Percentiles rank a stretch among this genome's conserved stretches.
These are phyloP conservation scores for Delichon dasypus DNA, from an alignment of 2,797 vertebrate genomes.

Conservation along the genomic window DNA sequence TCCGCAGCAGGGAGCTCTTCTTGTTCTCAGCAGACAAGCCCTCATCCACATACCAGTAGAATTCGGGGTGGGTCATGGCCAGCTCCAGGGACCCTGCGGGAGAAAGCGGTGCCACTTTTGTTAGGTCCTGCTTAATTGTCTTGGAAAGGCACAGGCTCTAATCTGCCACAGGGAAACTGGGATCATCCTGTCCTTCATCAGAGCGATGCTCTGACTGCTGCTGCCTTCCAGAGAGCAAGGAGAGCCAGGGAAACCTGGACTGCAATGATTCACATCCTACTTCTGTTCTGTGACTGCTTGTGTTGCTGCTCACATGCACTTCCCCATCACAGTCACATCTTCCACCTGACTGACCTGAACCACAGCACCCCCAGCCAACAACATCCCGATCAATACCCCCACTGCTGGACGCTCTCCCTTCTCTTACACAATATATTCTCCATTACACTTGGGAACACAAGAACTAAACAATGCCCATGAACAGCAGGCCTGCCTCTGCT, in stretches of 20 bases:
- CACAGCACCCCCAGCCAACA: not conserved
- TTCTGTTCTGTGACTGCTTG: not conserved
- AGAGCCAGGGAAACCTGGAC: not conserved
- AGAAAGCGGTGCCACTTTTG: not conserved
- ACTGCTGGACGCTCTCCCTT: not conserved
- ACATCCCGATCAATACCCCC: not conserved
- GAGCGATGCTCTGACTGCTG: not conserved
- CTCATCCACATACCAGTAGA: constrained; percentile 99
- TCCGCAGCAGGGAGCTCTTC: constrained; percentile 91
- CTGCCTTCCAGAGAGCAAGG: not conserved
- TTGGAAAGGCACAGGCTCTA: not conserved
- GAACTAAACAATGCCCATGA: not conserved
- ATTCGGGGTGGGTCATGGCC: constrained; percentile 97
- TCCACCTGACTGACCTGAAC: not conserved
- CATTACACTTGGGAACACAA: not conserved
- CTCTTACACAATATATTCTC: not conserved
- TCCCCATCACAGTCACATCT: not conserved
- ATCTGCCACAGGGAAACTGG: not conserved
- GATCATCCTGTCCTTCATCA: not conserved
- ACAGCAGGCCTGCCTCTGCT: not conserved
- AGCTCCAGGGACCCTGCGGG: constrained; percentile 87
- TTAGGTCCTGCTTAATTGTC: not conserved
- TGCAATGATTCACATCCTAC: not conserved
- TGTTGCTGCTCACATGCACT: not conserved
- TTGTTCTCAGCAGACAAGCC: constrained; percentile 87